Base-by-base conservation (phyloP, 2,113 vertebrate species). In the Leiothrix lutea region DNA sequence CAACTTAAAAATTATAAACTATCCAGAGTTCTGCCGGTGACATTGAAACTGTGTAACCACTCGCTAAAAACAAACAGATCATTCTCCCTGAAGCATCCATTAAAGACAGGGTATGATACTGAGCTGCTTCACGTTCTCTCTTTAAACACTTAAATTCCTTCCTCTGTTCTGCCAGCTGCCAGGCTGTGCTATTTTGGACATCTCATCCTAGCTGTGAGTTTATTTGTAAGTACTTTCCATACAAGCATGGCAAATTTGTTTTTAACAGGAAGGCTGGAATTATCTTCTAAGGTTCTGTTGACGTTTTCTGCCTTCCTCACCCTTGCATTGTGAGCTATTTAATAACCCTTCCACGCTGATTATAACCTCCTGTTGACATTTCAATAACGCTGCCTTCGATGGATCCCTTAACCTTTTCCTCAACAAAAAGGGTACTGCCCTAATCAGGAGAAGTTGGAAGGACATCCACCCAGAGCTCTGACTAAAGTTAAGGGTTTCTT, bases 1-100 rank as follows among this genome's bases (percentile, higher is more conserved):
- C 88, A 73, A 91, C 74, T 93, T 85, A 56, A 84, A 81, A 79
- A 88, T 78, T 35, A 93, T 38, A 79, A 84, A 94, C 44, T 74
- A 72, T 3, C 33, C 73, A 29, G 42, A 70, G 53, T 36, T 94
- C 88, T 89, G 62, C 64, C 15, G 29, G 40, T 80, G 88, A 87
- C 84, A 94, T 2, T 78, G 67, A 92, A 88, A 50, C 82, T 47
- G 45, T 64, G 88, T 36, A 96, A 85, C 80, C 58, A 58, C 57
- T 54, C n/a, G 26, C 56, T 62, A 36, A 53, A 91, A 86, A 54
- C 71, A 92, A 94, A 94, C 70, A 91, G 53, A 75, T 58, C 19
- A 8, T 38, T 48, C 72, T 29, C 66, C 45, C 35, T 36, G 23
- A 69, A 51, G 50, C 36, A 51, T 6, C 61, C 72, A 25, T 66